Percentiles rank a stretch among this genome's conserved stretches.
Conservation (phyloP, 2,113 vertebrate genomes). For the Condylura cristata region DNA sequence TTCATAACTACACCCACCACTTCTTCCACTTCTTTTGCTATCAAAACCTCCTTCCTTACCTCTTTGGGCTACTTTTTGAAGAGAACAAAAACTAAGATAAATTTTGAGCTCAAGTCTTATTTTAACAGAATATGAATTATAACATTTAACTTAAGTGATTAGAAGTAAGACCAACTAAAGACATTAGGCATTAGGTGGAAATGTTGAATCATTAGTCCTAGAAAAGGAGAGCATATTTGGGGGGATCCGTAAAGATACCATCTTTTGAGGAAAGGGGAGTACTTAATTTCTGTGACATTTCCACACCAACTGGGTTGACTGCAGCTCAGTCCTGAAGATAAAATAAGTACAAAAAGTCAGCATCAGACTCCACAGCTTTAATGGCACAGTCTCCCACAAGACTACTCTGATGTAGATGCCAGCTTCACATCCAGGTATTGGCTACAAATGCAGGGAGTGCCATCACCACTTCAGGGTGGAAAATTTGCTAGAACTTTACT, state of each 20-base stretch:
- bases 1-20: not conserved
- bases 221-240: not conserved
- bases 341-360: not conserved
- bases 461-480: not conserved
- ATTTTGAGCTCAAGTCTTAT: not conserved
- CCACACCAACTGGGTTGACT: not conserved
- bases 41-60: not conserved
- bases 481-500: not conserved
- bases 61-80: not conserved
- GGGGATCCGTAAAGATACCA: not conserved
- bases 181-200: not conserved
- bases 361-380: not conserved
- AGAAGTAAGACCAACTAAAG: too few species aligned
- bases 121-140: not conserved
- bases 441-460: not conserved
- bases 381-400: not conserved
- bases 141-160: not conserved
- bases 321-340: not conserved
- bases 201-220: not conserved
- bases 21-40: not conserved
- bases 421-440: not conserved
- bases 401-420: not conserved
- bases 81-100: not conserved
- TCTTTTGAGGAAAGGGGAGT: not conserved
- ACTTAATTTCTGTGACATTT: not conserved